These are phyloP conservation scores for Ciconia boyciana DNA, from an alignment of 2,113 vertebrate species.

Conservation along the genomic window DNA sequence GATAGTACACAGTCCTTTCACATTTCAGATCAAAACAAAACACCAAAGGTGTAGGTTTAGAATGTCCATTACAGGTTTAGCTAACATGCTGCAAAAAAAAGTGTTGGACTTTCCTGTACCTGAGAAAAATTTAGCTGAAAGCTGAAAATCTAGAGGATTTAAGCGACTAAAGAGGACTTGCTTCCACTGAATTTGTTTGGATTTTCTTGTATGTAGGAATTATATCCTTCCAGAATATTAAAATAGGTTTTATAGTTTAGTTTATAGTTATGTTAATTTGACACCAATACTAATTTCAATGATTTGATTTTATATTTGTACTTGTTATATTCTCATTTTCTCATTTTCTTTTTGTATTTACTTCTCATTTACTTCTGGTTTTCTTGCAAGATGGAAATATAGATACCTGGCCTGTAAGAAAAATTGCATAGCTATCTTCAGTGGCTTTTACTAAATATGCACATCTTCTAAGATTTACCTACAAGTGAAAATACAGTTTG, in stretches of 20 bases:
- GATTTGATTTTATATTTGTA: not conserved
- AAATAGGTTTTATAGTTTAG: not conserved
- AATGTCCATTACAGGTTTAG: not conserved
- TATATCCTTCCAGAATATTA: not conserved
- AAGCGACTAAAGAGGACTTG: not conserved
- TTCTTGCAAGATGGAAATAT: not conserved
- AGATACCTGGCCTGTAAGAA: not conserved
- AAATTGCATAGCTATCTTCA: not conserved
- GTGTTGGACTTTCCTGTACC: not conserved
- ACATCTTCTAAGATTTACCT: not conserved
- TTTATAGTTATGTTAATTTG: not conserved
- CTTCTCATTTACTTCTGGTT: not conserved
- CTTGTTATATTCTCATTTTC: not conserved
- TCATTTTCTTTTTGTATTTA: too few species aligned
- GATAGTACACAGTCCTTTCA: not conserved
- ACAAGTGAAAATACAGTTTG: not conserved
- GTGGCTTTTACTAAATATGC: not conserved
- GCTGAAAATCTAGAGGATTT: not conserved
- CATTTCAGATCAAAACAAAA: not conserved
- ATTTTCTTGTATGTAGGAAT: not conserved
- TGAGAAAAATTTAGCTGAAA: not conserved
- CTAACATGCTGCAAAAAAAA: not conserved
- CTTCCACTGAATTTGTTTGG: not conserved
- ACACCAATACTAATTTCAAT: not conserved
- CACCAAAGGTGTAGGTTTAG: not conserved